phyloP scores from a whole-genome alignment of 2,888 invertebrate genomes.

The Tuta absoluta region DNA sequence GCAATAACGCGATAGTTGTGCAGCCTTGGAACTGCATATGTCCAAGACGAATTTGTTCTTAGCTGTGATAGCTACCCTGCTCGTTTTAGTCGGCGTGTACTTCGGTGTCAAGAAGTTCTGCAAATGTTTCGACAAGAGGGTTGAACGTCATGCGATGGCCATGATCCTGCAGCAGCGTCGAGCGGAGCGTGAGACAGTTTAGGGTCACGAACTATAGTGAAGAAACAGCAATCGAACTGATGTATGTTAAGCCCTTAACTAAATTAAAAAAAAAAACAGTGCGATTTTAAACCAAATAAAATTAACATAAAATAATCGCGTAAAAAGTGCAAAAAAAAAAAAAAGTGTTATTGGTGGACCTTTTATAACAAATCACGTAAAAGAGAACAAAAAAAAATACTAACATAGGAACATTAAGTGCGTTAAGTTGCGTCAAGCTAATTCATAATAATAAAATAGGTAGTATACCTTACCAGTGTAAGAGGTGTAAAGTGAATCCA shows the following conservation, averaged over 20 bases:
- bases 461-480: too few relatives aligned
- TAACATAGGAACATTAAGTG: too few relatives aligned
- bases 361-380: too few relatives aligned
- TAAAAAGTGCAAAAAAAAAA: too few relatives aligned
- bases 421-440: too few relatives aligned
- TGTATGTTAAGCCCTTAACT: neutral
- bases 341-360: too few relatives aligned
- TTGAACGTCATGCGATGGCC: neutral
- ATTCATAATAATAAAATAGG: too few relatives aligned
- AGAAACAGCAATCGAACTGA: neutral
- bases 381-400: too few relatives aligned
- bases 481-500: too few relatives aligned
- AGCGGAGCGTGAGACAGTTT: neutral
- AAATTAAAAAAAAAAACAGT: too few relatives aligned
- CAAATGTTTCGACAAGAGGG: conserved; percentile 4
- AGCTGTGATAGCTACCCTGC: neutral
- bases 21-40: neutral
- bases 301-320: too few relatives aligned
- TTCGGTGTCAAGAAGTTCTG: neutral
- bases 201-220: neutral
- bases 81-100: neutral
- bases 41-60: neutral
- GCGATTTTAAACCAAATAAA: too few relatives aligned
- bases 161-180: conserved; percentile 1
- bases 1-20: neutral